Conservation (phyloP, 2,888 invertebrate genomes). For the Mantis religiosa region DNA sequence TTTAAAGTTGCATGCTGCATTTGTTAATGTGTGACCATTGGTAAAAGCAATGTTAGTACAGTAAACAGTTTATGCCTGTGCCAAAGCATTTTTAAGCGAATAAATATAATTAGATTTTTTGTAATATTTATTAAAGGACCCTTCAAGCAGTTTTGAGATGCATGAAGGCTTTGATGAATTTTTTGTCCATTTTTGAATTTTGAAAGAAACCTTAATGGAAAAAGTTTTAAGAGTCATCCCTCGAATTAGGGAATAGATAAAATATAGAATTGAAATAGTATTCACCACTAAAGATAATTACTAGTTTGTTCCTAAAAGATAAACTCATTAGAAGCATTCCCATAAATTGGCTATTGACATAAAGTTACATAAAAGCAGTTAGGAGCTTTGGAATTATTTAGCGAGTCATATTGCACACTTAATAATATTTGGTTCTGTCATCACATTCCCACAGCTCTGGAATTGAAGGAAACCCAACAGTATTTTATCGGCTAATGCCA, state of each 20-base stretch:
- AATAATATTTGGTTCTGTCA: slow-evolving; percentile 6
- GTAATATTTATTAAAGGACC: not conserved
- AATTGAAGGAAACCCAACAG: slow-evolving; percentile 92
- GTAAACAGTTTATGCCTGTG: slow-evolving; percentile 24
- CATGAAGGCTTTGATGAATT: slow-evolving; percentile 29
- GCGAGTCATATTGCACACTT: not conserved
- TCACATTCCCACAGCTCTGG: slow-evolving; percentile 68
- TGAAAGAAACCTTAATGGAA: not conserved
- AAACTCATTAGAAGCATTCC: not conserved
- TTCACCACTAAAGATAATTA: not conserved
- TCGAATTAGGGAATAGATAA: not conserved
- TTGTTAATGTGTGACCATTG: slow-evolving; percentile 31
- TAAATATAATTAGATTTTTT: slow-evolving; percentile 6
- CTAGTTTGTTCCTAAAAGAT: not conserved
- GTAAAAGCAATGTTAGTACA: slow-evolving; percentile 28
- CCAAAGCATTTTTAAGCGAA: slow-evolving; percentile 2
- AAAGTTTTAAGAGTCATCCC: not conserved
- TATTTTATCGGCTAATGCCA: slow-evolving; percentile 92
- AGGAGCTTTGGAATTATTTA: not conserved
- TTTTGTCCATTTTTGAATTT: slow-evolving; percentile 19
- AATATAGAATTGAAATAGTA: not conserved
- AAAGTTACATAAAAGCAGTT: not conserved
- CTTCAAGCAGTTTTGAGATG: slow-evolving; percentile 24
- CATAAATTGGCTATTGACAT: not conserved
- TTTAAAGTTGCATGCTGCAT: slow-evolving; percentile 33